Conservation (phyloP, 2,797 vertebrate species). For the Myotis pilosus region DNA sequence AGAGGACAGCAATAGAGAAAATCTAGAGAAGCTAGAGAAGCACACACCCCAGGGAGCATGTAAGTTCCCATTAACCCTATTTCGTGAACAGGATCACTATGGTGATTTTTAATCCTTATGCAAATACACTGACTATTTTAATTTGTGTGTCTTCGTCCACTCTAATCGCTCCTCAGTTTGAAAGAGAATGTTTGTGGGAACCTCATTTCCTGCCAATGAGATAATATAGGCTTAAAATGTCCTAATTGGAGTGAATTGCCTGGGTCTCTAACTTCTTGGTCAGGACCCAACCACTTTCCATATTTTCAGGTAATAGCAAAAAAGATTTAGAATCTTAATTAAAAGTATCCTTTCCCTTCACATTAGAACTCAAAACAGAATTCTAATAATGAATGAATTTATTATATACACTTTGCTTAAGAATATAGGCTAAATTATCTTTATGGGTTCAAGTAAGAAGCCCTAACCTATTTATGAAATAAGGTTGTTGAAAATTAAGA, state of each 20-base stretch:
- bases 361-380: conserved; percentile 17
- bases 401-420: not conserved
- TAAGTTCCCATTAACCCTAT: not conserved
- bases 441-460: conserved; percentile 7
- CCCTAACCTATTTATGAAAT: conserved; percentile 35
- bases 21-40: not conserved
- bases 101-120: not conserved
- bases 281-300: not conserved
- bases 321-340: conserved; percentile 35
- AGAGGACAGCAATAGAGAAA: not conserved
- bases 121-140: conserved; percentile 16
- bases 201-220: conserved; percentile 24
- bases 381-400: conserved; percentile 23
- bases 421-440: conserved; percentile 32
- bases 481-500: conserved; percentile 49
- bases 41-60: not conserved
- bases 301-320: conserved; percentile 46
- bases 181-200: not conserved
- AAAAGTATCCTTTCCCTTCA: conserved; percentile 29
- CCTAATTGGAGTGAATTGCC: not conserved
- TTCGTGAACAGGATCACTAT: not conserved
- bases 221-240: conserved; percentile 25
- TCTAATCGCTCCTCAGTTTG: conserved; percentile 43
- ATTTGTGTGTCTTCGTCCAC: conserved; percentile 38
- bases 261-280: conserved; percentile 24